Percentiles rank a stretch among this genome's conserved stretches.
Evolutionary conservation across 2,797 vertebrate genomes (phyloP).

Genomic region (Adelosebastes latens): DNA sequence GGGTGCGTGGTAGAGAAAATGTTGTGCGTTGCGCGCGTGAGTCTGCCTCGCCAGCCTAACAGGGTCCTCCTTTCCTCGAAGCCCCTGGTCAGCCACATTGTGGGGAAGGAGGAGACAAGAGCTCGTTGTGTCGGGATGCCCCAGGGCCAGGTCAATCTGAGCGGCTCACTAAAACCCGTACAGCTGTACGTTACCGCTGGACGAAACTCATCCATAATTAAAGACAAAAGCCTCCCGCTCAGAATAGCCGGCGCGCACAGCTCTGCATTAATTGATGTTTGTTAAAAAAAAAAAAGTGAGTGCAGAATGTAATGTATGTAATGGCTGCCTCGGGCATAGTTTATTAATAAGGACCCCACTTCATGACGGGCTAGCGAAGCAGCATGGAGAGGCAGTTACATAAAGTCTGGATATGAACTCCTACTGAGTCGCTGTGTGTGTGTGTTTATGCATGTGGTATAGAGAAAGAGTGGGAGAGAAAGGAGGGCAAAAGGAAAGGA

Average conservation of each 20-base stretch:
- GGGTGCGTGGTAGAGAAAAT: constrained; percentile 13
- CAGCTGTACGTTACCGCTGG: constrained; percentile 58
- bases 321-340: constrained; percentile 77
- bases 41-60: constrained; percentile 28
- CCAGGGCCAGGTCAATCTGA: constrained; percentile 77
- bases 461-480: constrained; percentile 39
- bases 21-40: background rate
- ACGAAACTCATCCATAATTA: constrained; percentile 78
- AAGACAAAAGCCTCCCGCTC: constrained; percentile 71
- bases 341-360: constrained; percentile 81
- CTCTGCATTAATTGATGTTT: constrained; percentile 82
- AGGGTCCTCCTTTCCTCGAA: constrained; percentile 27
- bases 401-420: constrained; percentile 68
- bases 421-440: constrained; percentile 43
- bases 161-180: constrained; percentile 59
- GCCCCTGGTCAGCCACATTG: constrained; percentile 55
- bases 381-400: constrained; percentile 67
- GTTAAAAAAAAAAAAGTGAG: constrained; percentile 71
- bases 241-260: constrained; percentile 56
- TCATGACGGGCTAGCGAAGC: constrained; percentile 67
- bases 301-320: constrained; percentile 77
- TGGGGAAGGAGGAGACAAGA: constrained; percentile 42
- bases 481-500: constrained; percentile 27
- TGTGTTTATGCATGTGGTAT: constrained; percentile 25
- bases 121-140: constrained; percentile 66